Conservation (phyloP, 2,797 vertebrate genomes). For the Siniperca scherzeri region DNA sequence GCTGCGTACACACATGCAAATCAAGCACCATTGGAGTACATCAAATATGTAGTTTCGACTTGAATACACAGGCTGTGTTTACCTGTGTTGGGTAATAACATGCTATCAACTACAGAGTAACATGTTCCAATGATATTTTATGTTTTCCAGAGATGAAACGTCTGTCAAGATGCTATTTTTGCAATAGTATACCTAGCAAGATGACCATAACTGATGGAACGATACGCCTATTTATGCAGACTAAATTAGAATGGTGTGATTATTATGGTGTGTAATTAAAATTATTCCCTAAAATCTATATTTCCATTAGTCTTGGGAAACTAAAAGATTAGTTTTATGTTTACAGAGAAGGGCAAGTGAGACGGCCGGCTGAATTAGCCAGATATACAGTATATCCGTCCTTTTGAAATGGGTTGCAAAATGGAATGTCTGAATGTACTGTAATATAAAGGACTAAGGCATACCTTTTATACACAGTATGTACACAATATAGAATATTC, state of each 20-base stretch:
- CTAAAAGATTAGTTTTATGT: neutral
- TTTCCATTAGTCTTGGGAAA: neutral
- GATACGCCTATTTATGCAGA: neutral
- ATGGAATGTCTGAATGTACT: neutral
- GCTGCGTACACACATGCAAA: conserved; percentile 44
- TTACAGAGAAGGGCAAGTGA: neutral
- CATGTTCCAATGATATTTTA: neutral
- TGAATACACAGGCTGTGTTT: neutral
- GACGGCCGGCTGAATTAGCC: neutral
- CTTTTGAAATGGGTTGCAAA: neutral
- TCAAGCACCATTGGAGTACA: neutral
- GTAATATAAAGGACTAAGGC: neutral
- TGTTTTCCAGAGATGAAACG: neutral
- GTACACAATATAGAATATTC: neutral
- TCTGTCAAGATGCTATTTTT: neutral
- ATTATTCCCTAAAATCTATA: neutral
- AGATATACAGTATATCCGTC: neutral
- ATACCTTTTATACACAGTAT: neutral
- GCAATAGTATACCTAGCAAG: neutral
- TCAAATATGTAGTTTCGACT: neutral
- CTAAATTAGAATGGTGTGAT: neutral
- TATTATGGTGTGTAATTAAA: neutral
- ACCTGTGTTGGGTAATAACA: neutral
- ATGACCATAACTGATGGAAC: neutral
- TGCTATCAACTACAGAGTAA: neutral